These are phyloP conservation scores for Nycteola revayana DNA, from an alignment of 2,888 invertebrate genomes.

Conservation along the genomic window DNA sequence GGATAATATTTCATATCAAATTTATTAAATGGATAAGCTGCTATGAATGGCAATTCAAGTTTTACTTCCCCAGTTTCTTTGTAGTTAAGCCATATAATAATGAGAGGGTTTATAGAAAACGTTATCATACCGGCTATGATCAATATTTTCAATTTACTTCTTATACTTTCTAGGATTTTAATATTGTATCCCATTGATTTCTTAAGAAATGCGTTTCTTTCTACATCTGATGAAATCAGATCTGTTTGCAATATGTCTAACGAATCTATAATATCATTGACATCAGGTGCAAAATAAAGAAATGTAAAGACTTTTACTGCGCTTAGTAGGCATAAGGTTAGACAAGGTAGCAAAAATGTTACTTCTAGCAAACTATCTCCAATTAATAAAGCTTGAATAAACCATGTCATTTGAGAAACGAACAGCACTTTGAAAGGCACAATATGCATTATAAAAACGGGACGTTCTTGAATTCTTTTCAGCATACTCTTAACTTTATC, in stretches of 20 bases:
- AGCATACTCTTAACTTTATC: constrained; percentile 2
- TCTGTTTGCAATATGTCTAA: constrained; percentile 10
- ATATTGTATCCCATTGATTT: constrained; percentile 11
- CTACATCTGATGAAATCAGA: constrained; percentile 1
- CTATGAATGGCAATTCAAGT: constrained; percentile 19
- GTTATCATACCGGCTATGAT: constrained; percentile 6
- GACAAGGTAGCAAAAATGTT: constrained; percentile 18
- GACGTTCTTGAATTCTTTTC: constrained; percentile 4
- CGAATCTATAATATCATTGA: constrained; percentile 12
- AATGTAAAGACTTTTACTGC: constrained; percentile 11
- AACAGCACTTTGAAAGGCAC: constrained; percentile 10
- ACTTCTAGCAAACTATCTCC: constrained; percentile 20
- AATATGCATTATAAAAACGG: constrained; percentile 6
- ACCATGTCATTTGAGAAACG: constrained; percentile 9
- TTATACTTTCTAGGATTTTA: constrained; percentile 7
- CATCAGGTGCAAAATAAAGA: constrained; percentile 9
- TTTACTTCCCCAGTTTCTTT: constrained; percentile 8
- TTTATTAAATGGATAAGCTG: constrained; percentile 19
- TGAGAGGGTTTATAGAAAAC: constrained; percentile 11
- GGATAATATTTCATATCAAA: constrained; percentile 14
- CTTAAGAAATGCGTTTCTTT: constrained; percentile 7
- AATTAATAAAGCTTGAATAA: constrained; percentile 7
- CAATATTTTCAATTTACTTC: constrained; percentile 3
- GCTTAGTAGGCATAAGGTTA: constrained; percentile 7
- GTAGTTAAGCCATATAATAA: constrained; percentile 8